phyloP scores from a whole-genome alignment of 2,888 invertebrate genomes.

The Aleiodes testaceus region DNA sequence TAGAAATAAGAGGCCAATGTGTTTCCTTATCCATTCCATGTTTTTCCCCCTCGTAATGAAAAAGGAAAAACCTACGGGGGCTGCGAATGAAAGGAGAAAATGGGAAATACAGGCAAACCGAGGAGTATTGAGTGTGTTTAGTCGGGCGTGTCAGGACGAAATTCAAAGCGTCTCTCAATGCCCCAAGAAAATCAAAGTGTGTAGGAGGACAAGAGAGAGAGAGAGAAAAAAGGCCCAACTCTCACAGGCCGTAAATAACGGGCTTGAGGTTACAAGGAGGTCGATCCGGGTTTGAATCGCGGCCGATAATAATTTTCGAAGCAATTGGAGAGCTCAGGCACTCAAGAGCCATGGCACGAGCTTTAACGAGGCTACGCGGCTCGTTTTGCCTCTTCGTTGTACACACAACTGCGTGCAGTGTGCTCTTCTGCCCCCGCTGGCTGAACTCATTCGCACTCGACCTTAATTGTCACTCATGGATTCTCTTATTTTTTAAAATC shows the following conservation, averaged over 20 bases:
- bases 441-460: slow-evolving; percentile 49
- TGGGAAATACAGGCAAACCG: background rate
- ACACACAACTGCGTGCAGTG: slow-evolving; percentile 6
- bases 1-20: background rate
- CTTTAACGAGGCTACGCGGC: slow-evolving; percentile 36
- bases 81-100: background rate
- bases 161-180: slow-evolving; percentile 1
- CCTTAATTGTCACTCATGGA: slow-evolving; percentile 53
- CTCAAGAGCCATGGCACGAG: slow-evolving; percentile 19
- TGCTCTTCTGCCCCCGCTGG: slow-evolving; percentile 33
- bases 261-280: slow-evolving; percentile 47
- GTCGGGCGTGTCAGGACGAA: slow-evolving; percentile 9
- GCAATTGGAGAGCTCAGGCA: slow-evolving; percentile 37
- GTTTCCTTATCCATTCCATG: background rate
- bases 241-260: slow-evolving; percentile 43
- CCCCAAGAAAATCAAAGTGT: slow-evolving; percentile 2
- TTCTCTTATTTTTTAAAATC: background rate
- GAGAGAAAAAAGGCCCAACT: slow-evolving; percentile 12
- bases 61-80: background rate
- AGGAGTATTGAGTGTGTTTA: slow-evolving; percentile 9
- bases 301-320: slow-evolving; percentile 46
- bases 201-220: background rate
- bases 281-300: slow-evolving; percentile 46
- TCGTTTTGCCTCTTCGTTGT: slow-evolving; percentile 15
- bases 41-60: background rate